phyloP scores from a whole-genome alignment of 2,797 vertebrate genomes.

The Amblyraja radiata region DNA sequence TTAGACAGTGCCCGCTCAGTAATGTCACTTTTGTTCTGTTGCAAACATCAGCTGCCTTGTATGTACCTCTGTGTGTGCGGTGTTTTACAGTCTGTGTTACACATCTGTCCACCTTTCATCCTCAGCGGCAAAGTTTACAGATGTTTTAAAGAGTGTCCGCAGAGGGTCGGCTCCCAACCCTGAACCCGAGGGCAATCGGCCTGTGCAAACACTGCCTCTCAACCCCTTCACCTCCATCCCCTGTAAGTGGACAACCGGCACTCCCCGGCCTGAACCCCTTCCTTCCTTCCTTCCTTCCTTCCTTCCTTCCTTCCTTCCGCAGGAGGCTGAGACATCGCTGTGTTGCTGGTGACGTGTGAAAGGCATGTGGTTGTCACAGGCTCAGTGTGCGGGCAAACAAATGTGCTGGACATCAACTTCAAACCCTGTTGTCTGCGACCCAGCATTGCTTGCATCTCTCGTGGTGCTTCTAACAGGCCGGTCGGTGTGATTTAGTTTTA shows the following conservation, averaged over 20 bases:
- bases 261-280: neutral
- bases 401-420: neutral
- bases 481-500: neutral
- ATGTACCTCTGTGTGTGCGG: neutral
- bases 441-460: neutral
- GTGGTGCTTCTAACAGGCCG: neutral
- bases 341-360: neutral
- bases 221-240: constrained; percentile 20
- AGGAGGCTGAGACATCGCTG: neutral
- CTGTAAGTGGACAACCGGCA: constrained; percentile 12
- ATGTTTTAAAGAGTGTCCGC: constrained; percentile 26
- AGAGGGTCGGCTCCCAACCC: neutral
- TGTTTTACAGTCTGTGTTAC: neutral
- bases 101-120: constrained; percentile 19
- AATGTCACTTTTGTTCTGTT: neutral
- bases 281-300: too few species aligned
- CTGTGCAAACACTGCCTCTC: constrained; percentile 31
- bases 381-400: neutral
- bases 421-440: neutral
- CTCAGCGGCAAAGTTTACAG: constrained; percentile 29
- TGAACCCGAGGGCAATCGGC: neutral
- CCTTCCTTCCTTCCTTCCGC: too few species aligned
- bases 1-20: neutral
- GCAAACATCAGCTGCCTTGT: neutral
- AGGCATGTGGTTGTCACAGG: neutral